Percentiles rank a stretch among this genome's conserved stretches.
Evolutionary conservation across 2,797 vertebrate genomes (phyloP).

Genomic region (Carapus acus): DNA sequence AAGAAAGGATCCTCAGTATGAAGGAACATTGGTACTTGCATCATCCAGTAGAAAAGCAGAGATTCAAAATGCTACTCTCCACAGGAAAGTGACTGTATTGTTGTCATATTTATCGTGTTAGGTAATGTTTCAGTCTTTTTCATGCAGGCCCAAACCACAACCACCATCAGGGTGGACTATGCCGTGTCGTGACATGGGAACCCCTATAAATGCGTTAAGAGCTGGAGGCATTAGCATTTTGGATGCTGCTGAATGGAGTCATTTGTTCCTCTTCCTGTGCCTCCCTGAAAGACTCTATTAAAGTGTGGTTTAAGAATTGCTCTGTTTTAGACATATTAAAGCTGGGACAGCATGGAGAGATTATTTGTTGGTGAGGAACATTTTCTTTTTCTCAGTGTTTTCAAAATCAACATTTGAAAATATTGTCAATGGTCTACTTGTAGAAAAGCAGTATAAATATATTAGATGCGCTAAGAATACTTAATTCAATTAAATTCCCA

Average conservation of each 20-base stretch:
- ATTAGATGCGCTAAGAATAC: too few species aligned
- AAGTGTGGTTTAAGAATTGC: constrained; percentile 73
- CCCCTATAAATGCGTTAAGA: constrained; percentile 79
- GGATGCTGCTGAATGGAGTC: constrained; percentile 75
- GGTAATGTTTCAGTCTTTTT: constrained; percentile 53
- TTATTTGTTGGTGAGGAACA: constrained; percentile 47
- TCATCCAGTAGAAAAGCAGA: constrained; percentile 31
- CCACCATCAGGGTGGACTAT: constrained; percentile 59
- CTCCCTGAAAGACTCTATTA: constrained; percentile 79
- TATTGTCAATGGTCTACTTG: neutral
- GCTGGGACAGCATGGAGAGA: constrained; percentile 55
- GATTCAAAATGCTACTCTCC: constrained; percentile 28
- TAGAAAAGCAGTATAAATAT: neutral
- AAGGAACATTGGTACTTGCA: constrained; percentile 30
- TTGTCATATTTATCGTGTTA: constrained; percentile 59
- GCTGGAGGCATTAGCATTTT: constrained; percentile 82
- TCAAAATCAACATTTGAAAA: neutral
- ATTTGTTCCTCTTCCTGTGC: constrained; percentile 79
- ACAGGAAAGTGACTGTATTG: constrained; percentile 51
- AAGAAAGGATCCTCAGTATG: constrained; percentile 25
- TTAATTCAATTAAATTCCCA: too few species aligned
- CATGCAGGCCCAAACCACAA: constrained; percentile 48
- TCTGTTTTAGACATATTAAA: constrained; percentile 70
- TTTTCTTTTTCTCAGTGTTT: constrained; percentile 15
- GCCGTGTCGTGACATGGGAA: constrained; percentile 79